Evolutionary conservation across 2,797 vertebrate species (phyloP).

Genomic region (Eidolon dupreanum): DNA sequence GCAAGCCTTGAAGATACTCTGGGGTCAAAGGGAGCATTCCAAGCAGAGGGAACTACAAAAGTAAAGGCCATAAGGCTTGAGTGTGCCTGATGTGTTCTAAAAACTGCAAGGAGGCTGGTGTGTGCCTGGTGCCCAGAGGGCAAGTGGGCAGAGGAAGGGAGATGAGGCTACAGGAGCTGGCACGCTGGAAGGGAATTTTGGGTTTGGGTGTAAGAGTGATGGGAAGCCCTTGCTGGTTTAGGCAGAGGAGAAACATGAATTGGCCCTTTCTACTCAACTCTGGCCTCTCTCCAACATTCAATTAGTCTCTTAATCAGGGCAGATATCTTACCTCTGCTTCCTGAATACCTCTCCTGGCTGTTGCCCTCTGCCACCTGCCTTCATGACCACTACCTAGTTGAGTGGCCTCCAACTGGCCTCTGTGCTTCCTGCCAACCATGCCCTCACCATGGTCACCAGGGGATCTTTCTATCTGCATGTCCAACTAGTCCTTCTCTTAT

Average conservation of each 20-base stretch:
- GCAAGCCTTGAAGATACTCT: not conserved
- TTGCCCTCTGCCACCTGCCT: not conserved
- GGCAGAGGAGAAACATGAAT: not conserved
- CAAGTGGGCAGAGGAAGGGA: not conserved
- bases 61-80: too few species aligned
- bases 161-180: not conserved
- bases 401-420: not conserved
- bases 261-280: not conserved
- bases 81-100: not conserved
- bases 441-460: not conserved
- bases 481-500: not conserved
- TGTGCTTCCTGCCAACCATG: not conserved
- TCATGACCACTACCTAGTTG: not conserved
- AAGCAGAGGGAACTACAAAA: not conserved
- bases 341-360: not conserved
- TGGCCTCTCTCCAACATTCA: not conserved
- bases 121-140: not conserved
- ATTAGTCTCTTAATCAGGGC: not conserved
- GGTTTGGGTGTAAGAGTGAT: not conserved
- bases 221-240: not conserved
- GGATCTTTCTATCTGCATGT: not conserved
- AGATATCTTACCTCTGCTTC: not conserved
- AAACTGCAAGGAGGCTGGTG: not conserved
- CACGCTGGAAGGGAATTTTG: not conserved
- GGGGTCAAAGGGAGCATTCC: not conserved